phyloP scores from a whole-genome alignment of 1,140 invertebrate genomes.

The Listronotus bonariensis region DNA sequence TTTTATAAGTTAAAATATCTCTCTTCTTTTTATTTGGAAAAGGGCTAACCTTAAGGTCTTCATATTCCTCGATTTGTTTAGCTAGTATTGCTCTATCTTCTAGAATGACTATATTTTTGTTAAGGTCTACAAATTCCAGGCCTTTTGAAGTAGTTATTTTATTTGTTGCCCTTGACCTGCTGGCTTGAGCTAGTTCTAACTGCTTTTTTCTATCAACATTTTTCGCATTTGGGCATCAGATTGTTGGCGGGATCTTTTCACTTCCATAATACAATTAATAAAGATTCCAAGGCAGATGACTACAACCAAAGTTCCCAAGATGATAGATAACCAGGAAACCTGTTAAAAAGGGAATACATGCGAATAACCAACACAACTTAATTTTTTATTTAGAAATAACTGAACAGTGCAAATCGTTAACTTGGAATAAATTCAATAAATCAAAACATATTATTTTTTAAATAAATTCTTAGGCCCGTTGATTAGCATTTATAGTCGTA shows the following conservation, averaged over 20 bases:
- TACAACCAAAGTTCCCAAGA: constrained; percentile 9
- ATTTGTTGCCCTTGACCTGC: neutral
- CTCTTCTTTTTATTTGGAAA: too few relatives aligned
- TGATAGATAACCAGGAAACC: constrained; percentile 14
- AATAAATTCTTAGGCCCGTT: too few relatives aligned
- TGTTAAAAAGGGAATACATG: neutral
- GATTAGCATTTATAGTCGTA: too few relatives aligned
- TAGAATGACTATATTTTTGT: too few relatives aligned
- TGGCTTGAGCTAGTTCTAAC: neutral
- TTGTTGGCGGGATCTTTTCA: neutral
- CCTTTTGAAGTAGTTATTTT: neutral
- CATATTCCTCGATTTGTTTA: too few relatives aligned
- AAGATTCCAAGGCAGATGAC: neutral
- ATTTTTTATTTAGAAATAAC: too few relatives aligned
- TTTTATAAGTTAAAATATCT: too few relatives aligned
- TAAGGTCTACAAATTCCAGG: neutral
- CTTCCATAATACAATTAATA: constrained; percentile 2
- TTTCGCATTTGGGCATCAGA: constrained; percentile 1
- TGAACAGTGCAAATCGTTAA: too few relatives aligned
- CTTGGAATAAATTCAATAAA: too few relatives aligned
- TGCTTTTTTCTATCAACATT: neutral
- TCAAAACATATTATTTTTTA: too few relatives aligned
- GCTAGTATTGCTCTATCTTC: too few relatives aligned
- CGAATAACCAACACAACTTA: neutral
- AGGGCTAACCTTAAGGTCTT: too few relatives aligned